Conservation (phyloP, 2,888 invertebrate genomes). For the Plebejus anna region DNA sequence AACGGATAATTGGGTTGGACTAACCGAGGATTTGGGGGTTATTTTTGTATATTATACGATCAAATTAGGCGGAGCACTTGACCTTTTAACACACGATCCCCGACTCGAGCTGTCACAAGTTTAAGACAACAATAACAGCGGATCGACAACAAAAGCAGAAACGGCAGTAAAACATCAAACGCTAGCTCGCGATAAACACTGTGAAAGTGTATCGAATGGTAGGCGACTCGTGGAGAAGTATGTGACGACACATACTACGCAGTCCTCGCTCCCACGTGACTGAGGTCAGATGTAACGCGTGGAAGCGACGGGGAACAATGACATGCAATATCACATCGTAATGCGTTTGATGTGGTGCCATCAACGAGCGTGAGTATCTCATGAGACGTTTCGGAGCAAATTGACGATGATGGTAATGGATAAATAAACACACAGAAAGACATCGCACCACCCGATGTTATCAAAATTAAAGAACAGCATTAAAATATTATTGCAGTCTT, state of each 20-base stretch:
- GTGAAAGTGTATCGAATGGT: constrained; percentile 22
- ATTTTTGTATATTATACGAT: constrained; percentile 9
- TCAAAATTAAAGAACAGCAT: not conserved
- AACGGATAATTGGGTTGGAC: constrained; percentile 22
- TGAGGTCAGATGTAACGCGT: constrained; percentile 46
- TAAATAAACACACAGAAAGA: constrained; percentile 5
- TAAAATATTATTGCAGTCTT: not conserved
- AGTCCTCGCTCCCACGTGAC: constrained; percentile 50
- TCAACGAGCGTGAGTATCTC: not conserved
- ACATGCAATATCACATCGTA: constrained; percentile 6
- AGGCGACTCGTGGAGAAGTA: constrained; percentile 42
- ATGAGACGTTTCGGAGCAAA: not conserved
- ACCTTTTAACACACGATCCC: constrained; percentile 1
- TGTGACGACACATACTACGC: constrained; percentile 52
- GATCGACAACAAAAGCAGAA: not conserved
- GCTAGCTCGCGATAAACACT: not conserved
- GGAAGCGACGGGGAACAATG: constrained; percentile 33
- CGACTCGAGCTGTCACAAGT: not conserved
- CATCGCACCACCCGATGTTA: not conserved
- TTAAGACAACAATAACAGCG: not conserved
- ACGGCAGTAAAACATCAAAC: constrained; percentile 9
- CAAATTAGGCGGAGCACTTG: not conserved
- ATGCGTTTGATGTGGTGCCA: not conserved
- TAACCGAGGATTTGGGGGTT: not conserved
- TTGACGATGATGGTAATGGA: not conserved